phyloP scores from a whole-genome alignment of 1,140 invertebrate species.

The Drosophila ficusphila region DNA sequence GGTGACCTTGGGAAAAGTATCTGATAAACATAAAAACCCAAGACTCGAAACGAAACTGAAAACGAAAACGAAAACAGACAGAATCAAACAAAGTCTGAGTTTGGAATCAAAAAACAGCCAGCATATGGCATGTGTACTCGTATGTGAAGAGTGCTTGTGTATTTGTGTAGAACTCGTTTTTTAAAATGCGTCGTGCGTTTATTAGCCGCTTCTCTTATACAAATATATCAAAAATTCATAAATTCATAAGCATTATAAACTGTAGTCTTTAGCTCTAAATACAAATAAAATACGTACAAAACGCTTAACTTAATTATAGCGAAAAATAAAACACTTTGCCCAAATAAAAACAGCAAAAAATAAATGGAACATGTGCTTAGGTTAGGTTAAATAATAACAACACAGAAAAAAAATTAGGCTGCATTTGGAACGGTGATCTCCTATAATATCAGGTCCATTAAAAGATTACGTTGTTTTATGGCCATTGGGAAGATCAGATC shows the following conservation, averaged over 20 bases:
- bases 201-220: constrained; percentile 49
- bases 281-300: constrained; percentile 44
- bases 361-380: constrained; percentile 45
- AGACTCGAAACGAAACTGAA: constrained; percentile 8
- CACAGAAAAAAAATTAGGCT: constrained; percentile 1
- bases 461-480: not conserved
- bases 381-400: constrained; percentile 15
- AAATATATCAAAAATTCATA: constrained; percentile 24
- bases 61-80: constrained; percentile 5
- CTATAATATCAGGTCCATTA: not conserved
- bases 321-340: constrained; percentile 19
- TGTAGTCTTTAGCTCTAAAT: constrained; percentile 51
- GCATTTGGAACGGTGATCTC: not conserved
- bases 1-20: constrained; percentile 33
- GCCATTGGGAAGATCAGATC: too few species aligned
- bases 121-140: constrained; percentile 4
- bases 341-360: constrained; percentile 13
- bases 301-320: constrained; percentile 30
- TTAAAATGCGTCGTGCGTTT: constrained; percentile 71
- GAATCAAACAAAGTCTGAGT: constrained; percentile 23
- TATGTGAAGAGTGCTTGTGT: constrained; percentile 4
- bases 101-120: constrained; percentile 9
- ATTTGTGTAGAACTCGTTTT: constrained; percentile 64
- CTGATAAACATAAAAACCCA: constrained; percentile 28
- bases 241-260: constrained; percentile 7